Base-by-base conservation (phyloP, 2,888 invertebrate genomes). In the Muschampia plurimacula region DNA sequence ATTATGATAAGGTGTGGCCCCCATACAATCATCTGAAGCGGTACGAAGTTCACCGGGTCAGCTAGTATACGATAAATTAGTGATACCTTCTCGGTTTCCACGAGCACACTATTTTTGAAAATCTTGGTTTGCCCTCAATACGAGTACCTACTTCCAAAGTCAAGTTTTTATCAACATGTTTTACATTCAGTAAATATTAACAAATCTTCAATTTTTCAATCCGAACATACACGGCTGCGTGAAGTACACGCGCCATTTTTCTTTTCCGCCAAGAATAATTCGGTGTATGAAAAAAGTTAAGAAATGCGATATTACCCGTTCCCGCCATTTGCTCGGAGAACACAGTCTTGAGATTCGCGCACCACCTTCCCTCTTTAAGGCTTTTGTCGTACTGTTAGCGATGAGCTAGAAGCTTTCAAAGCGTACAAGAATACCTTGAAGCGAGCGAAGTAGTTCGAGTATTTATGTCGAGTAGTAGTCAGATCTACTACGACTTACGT, bases 201-300 rank as follows among this genome's bases (percentile, higher is more conserved):
- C 6, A 36, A 36, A 36, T 36, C 41, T 41, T 46, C 46, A 46
- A 4, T 0, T 4, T 4, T 13, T 57, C 28, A 28, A 57, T 57
- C 57, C 28, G 28, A 13, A 22, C 55, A 10, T 22, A 55, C 55
- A 13, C 1, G 12, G 32, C 57, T 12, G 28, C 57, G 22, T 28
- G 13, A 57, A 12, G 57, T 32, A 57, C 57, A 12, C 57, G 57
- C 57, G 55, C 22, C 71, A 72, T 72, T 67, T 63, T 46, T 72
- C 62, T 22, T 41, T 57, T 55, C n/a, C 55, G 62, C 52, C 39
- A 72, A 67, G 52, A 72, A 72, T 68, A 46, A 72, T 72, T 67
- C 67, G 72, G 72, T 68, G 64, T 72, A 72, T 72, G 63, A 72
- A 72, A 72, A 72, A 72, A 72, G 72, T 72, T 72, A 72, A 68